phyloP scores from a whole-genome alignment of 2,113 vertebrate genomes.

The Petrocephalus microphthalmus region DNA sequence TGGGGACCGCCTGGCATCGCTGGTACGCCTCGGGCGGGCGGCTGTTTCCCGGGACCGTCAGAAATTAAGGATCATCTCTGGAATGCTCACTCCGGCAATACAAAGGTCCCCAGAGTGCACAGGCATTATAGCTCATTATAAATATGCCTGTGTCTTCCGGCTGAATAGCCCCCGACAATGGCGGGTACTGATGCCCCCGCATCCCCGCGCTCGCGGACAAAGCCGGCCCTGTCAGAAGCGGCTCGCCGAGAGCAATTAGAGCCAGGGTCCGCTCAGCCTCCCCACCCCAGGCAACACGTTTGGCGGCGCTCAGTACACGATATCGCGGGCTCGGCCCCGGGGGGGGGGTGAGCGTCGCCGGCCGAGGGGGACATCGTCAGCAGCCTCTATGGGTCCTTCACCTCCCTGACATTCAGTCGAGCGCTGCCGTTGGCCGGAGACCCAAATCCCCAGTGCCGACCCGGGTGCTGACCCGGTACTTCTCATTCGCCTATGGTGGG shows the following conservation, averaged over 20 bases:
- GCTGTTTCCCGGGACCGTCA: background rate
- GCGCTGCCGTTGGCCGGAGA: background rate
- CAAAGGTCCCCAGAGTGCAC: background rate
- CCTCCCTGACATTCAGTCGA: background rate
- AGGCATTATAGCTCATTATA: constrained; percentile 24
- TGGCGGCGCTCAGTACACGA: background rate
- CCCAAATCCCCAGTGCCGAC: background rate
- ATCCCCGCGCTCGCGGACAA: constrained; percentile 13
- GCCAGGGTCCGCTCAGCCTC: background rate
- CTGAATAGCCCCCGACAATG: constrained; percentile 28
- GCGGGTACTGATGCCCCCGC: constrained; percentile 28
- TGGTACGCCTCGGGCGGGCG: background rate
- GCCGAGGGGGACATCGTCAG: background rate
- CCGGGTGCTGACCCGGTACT: background rate
- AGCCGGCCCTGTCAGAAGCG: constrained; percentile 25
- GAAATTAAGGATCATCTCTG: constrained; percentile 26
- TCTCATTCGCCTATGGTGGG: background rate
- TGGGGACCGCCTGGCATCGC: background rate
- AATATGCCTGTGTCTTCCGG: constrained; percentile 33
- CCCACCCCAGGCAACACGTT: background rate
- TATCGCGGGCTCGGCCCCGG: background rate
- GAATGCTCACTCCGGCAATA: constrained; percentile 17
- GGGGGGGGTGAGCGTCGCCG: too few species aligned
- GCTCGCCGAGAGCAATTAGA: constrained; percentile 9
- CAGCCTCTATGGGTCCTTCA: background rate